Conservation (phyloP, 2,797 vertebrate species). For the Oreochromis grahami region DNA sequence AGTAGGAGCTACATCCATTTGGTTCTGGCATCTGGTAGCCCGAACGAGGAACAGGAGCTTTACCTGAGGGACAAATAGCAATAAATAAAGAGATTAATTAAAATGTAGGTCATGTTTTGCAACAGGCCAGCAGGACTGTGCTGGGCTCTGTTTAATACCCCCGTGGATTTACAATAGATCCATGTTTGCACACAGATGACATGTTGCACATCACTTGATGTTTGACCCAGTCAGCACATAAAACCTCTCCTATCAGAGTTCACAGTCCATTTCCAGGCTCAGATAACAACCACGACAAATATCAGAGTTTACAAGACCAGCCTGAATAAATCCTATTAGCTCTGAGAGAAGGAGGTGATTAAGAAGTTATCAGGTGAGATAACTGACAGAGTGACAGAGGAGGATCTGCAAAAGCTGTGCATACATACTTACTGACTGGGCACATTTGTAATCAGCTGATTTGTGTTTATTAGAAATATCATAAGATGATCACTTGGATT, state of each 20-base stretch:
- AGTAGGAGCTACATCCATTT: conserved; percentile 88
- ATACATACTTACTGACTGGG: neutral
- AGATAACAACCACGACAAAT: conserved; percentile 33
- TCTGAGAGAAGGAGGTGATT: neutral
- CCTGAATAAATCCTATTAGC: neutral
- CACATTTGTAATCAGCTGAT: neutral
- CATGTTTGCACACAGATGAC: neutral
- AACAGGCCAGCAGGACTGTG: neutral
- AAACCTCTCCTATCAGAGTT: conserved; percentile 18
- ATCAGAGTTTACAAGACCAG: neutral
- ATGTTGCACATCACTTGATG: neutral
- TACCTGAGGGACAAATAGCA: conserved; percentile 70
- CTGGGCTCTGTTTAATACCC: neutral
- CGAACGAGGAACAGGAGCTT: conserved; percentile 86
- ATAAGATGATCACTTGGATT: neutral
- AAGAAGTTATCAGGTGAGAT: neutral
- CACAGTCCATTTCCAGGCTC: conserved; percentile 45
- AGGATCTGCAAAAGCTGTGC: neutral
- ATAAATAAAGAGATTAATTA: accelerated
- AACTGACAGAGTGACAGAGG: neutral
- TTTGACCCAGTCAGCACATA: neutral
- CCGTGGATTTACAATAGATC: neutral
- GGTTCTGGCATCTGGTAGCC: conserved; percentile 87
- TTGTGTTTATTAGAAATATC: neutral
- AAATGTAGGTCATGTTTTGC: neutral